These are phyloP conservation scores for Ia io DNA, from an alignment of 2,113 vertebrate genomes.

Conservation along the genomic window DNA sequence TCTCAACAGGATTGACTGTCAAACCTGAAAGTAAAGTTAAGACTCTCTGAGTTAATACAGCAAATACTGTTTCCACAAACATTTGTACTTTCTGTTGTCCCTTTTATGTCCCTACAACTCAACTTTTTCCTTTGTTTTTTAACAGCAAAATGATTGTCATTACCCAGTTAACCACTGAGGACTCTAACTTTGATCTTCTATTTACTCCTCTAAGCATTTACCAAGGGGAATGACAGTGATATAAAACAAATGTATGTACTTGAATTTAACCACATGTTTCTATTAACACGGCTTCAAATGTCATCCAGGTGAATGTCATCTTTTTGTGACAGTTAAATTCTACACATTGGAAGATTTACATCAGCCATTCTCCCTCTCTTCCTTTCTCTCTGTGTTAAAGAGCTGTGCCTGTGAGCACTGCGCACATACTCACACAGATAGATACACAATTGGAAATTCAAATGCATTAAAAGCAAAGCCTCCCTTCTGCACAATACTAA, in stretches of 20 bases:
- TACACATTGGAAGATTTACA: background rate
- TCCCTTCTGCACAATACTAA: background rate
- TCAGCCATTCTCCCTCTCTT: fast-evolving
- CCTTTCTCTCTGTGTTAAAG: background rate
- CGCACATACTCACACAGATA: too few relatives aligned
- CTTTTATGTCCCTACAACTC: background rate
- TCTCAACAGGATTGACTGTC: slow-evolving; percentile 2
- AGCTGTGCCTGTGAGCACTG: background rate
- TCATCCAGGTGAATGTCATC: background rate
- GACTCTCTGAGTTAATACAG: background rate
- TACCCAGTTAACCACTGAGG: background rate
- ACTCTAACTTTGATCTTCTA: background rate
- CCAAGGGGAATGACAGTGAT: background rate
- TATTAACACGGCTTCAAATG: background rate
- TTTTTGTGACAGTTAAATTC: background rate
- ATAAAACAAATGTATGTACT: background rate
- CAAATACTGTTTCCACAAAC: background rate
- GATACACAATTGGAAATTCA: background rate
- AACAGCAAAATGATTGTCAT: background rate
- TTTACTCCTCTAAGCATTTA: background rate
- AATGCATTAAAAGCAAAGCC: background rate
- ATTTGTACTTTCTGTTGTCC: background rate
- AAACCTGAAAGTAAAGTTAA: slow-evolving; percentile 2
- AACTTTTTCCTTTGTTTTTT: background rate
- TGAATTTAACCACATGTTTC: background rate